phyloP scores from a whole-genome alignment of 2,888 invertebrate species.

The Andrena bicolor region DNA sequence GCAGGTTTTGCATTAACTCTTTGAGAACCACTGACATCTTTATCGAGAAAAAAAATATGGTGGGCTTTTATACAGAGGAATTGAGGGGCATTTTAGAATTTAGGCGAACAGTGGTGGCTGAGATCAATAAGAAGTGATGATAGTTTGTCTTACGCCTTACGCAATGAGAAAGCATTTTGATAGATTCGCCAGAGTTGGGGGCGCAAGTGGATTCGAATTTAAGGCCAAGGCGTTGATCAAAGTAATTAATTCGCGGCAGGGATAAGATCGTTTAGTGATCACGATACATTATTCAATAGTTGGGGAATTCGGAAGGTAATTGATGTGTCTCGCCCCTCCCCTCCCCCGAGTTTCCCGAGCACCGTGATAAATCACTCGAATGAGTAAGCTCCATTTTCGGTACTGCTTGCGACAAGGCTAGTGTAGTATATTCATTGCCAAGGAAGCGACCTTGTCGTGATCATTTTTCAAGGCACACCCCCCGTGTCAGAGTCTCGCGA shows the following conservation, averaged over 20 bases:
- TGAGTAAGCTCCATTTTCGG: constrained; percentile 31
- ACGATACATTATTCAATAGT: constrained; percentile 24
- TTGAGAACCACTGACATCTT: too few species aligned
- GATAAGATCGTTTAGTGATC: constrained; percentile 4
- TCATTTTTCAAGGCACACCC: constrained; percentile 42
- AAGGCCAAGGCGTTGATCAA: neutral
- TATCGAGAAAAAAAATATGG: too few species aligned
- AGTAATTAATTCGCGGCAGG: constrained; percentile 25
- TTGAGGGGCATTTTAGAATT: too few species aligned
- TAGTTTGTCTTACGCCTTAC: too few species aligned
- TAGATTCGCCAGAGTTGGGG: neutral
- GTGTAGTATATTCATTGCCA: constrained; percentile 39
- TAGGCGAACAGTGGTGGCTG: too few species aligned
- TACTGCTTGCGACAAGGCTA: constrained; percentile 11
- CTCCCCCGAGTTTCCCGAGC: neutral
- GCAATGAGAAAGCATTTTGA: neutral
- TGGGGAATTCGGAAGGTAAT: constrained; percentile 13
- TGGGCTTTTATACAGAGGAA: too few species aligned
- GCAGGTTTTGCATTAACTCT: too few species aligned
- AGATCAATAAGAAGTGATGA: too few species aligned
- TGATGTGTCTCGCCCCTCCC: constrained; percentile 8
- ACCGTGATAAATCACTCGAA: constrained; percentile 41
- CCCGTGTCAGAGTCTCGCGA: neutral
- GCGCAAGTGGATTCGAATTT: neutral
- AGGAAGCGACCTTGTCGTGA: constrained; percentile 34